Conservation (phyloP, 2,888 invertebrate genomes). For the Ariolimax columbianus region DNA sequence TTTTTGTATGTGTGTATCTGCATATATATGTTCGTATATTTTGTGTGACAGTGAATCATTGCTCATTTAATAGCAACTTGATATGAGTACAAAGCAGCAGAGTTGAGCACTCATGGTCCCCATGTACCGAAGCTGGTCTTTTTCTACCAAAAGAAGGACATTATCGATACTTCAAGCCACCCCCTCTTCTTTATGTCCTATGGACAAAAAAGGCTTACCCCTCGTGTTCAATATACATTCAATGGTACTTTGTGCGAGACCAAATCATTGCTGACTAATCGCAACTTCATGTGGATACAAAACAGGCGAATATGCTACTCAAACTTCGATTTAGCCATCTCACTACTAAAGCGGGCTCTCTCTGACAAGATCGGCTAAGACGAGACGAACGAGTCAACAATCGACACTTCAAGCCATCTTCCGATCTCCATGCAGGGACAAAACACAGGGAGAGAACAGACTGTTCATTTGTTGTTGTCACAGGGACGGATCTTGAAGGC, state of each 20-base stretch:
- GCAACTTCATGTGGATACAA: not conserved
- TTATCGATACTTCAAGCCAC: too few species aligned
- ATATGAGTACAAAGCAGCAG: too few species aligned
- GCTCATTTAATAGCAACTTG: too few species aligned
- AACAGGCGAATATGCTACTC: not conserved
- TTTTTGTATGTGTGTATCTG: too few species aligned
- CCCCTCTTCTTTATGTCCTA: too few species aligned
- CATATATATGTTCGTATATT: too few species aligned
- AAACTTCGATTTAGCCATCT: conserved; percentile 3
- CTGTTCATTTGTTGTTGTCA: conserved; percentile 42
- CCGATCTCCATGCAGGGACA: not conserved
- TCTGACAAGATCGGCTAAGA: not conserved
- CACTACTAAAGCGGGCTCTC: not conserved
- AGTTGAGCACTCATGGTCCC: too few species aligned
- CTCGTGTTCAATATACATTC: too few species aligned
- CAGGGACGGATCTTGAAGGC: conserved; percentile 1
- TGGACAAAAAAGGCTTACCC: too few species aligned
- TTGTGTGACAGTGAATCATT: too few species aligned
- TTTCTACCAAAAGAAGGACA: too few species aligned
- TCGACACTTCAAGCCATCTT: conserved; percentile 25
- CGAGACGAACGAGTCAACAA: conserved; percentile 29
- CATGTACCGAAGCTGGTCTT: too few species aligned
- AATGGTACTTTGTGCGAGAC: not conserved
- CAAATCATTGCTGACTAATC: not conserved
- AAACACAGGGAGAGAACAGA: conserved; percentile 34